Percentiles rank a stretch among this genome's conserved stretches.
phyloP scores from a whole-genome alignment of 2,113 vertebrate species.

The Coturnix japonica region DNA sequence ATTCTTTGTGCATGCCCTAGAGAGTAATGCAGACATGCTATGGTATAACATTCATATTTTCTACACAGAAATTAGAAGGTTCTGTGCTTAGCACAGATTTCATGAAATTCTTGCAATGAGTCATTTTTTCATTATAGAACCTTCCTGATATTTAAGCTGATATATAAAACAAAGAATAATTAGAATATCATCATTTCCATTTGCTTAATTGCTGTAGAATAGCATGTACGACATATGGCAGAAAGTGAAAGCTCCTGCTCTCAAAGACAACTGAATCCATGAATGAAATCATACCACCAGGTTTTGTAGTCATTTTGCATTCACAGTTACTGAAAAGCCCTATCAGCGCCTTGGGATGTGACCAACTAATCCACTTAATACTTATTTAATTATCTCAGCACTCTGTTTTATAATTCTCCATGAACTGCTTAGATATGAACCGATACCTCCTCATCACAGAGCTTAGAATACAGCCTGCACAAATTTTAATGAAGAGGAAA shows the following conservation, averaged over 20 bases:
- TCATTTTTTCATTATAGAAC: neutral
- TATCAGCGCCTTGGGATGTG: constrained; percentile 11
- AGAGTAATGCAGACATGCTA: neutral
- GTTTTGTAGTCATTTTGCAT: constrained; percentile 19
- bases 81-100: neutral
- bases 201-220: neutral
- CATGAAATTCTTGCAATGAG: neutral
- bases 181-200: neutral
- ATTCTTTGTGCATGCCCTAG: neutral
- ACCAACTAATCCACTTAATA: constrained; percentile 54
- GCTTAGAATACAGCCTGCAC: constrained; percentile 23
- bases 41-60: neutral
- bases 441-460: constrained; percentile 24
- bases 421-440: constrained; percentile 45
- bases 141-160: neutral
- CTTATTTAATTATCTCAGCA: constrained; percentile 38
- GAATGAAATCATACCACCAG: neutral
- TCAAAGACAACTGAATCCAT: neutral
- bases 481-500: constrained; percentile 61
- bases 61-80: neutral
- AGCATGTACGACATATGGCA: neutral
- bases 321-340: constrained; percentile 7
- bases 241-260: neutral
- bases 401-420: constrained; percentile 42
- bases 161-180: neutral